Evolutionary conservation across 2,888 invertebrate species (phyloP).

Genomic region (Disparrhopalites patrizii): DNA sequence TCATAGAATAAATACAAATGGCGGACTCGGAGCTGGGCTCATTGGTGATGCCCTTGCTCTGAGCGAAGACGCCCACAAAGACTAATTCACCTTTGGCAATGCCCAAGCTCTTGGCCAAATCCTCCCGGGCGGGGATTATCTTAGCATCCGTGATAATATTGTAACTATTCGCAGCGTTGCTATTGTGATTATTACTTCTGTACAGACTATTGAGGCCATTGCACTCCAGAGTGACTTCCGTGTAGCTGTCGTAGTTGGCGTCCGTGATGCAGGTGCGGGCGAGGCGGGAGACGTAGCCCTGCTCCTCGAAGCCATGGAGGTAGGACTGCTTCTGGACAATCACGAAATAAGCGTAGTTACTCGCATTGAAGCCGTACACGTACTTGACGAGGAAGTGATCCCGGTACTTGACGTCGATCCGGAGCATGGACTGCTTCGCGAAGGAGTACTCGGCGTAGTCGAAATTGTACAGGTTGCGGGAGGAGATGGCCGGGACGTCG

Average conservation of each 20-base stretch:
- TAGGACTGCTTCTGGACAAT: slow-evolving; percentile 91
- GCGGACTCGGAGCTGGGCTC: slow-evolving; percentile 80
- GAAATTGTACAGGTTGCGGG: slow-evolving; percentile 73
- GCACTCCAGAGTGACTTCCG: slow-evolving; percentile 91
- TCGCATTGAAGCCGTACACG: slow-evolving; percentile 92
- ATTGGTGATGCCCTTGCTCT: slow-evolving; percentile 81
- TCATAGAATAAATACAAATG: slow-evolving; percentile 85
- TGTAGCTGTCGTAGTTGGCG: slow-evolving; percentile 92
- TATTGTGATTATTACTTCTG: slow-evolving; percentile 54
- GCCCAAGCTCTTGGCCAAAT: slow-evolving; percentile 74
- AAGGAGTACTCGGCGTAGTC: slow-evolving; percentile 78
- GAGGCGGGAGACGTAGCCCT: slow-evolving; percentile 82
- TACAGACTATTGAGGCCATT: slow-evolving; percentile 62
- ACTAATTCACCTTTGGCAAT: slow-evolving; percentile 75
- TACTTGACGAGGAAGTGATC: slow-evolving; percentile 94
- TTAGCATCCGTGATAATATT: slow-evolving; percentile 92
- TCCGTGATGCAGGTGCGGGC: slow-evolving; percentile 93
- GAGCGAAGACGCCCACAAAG: slow-evolving; percentile 82
- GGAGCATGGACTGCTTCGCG: slow-evolving; percentile 76
- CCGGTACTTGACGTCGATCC: slow-evolving; percentile 87
- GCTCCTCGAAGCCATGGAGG: slow-evolving; percentile 79
- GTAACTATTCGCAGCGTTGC: slow-evolving; percentile 59
- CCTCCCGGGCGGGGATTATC: slow-evolving; percentile 76
- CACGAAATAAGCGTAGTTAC: slow-evolving; percentile 92
- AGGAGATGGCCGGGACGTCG: slow-evolving; percentile 87